Evolutionary conservation across 53 echinoderm and acorn worm genomes (phyloP), one percentile per base, ranked within the genome.

Genomic region (Henricia sp.): DNA sequence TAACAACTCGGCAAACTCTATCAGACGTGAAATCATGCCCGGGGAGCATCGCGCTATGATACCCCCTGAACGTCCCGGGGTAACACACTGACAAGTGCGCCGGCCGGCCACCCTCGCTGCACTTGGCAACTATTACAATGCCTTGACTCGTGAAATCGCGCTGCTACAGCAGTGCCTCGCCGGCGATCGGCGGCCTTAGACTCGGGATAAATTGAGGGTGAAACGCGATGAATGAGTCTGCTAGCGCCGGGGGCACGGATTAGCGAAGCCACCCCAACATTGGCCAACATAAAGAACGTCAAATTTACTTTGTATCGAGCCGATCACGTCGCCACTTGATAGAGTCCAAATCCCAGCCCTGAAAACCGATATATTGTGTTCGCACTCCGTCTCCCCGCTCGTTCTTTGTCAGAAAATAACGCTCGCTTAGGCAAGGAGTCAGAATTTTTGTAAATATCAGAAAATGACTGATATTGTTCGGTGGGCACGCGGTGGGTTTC

Each of bases 271-370:
- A 85, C 72, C 85, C 51, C 58, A 71, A 85, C 85, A 85, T 85
- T 71, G 60, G 72, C 85, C 62, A 41, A 71, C 71, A 85, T 72
- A 85, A 85, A 85, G 85, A 85, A 85, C 72, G 72, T 71, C 85
- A 85, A 85, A 85, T 85, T 71, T 85, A 85, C 58, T 72, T 71
- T 85, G 85, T 59, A 60, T 72, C 29, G 48, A 50, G 36, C 74
- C 74, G 74, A 74, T 74, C 74, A 74, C 74, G 57, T 56, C 26
- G 74, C 74, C 74, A 56, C 55, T 74, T 74, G 74, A 74, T 74
- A 74, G 74, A 54, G 56, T 24, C 33, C 34, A 74, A 74, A 74
- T 74, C 74, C 52, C 37, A 74, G 26, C 56, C 74, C 74, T 21
- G n/a, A 55, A 14, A 74, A 74, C 74, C 56, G 74, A 74, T 55